These are phyloP conservation scores for Albula glossodonta DNA, from an alignment of 2,113 vertebrate species.

Conservation along the genomic window DNA sequence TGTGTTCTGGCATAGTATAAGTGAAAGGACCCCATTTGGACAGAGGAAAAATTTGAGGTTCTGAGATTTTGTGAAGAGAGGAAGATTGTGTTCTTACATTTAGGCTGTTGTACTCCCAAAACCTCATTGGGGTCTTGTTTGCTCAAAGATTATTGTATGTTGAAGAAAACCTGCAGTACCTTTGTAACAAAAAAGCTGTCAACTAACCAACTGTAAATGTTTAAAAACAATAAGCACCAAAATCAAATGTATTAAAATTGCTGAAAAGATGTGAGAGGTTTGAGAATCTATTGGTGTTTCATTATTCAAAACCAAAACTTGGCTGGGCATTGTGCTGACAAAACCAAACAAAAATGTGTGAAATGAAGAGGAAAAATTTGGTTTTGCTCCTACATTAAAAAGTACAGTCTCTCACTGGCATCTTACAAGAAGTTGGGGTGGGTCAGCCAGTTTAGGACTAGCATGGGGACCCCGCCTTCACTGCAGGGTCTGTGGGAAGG, in stretches of 20 bases:
- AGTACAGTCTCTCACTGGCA: background rate
- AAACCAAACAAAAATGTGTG: background rate
- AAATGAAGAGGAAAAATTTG: background rate
- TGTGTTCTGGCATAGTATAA: background rate
- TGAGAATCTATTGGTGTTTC: background rate
- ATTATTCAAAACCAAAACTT: background rate
- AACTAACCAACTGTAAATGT: background rate
- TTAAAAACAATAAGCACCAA: background rate
- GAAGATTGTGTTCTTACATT: background rate
- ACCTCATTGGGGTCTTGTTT: background rate
- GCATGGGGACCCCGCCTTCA: background rate
- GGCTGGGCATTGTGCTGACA: background rate
- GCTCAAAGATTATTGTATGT: background rate
- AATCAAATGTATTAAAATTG: background rate
- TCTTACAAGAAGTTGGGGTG: background rate
- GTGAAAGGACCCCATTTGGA: background rate
- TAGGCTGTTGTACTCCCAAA: background rate
- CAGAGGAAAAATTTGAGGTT: background rate
- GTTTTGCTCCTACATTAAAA: background rate
- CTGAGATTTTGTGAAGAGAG: background rate
- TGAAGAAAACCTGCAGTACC: background rate
- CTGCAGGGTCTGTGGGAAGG: background rate
- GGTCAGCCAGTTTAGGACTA: background rate
- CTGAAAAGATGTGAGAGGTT: background rate
- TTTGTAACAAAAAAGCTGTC: background rate